Evolutionary conservation across 2,797 vertebrate species (phyloP).

Genomic region (Ctenopoma multispine): DNA sequence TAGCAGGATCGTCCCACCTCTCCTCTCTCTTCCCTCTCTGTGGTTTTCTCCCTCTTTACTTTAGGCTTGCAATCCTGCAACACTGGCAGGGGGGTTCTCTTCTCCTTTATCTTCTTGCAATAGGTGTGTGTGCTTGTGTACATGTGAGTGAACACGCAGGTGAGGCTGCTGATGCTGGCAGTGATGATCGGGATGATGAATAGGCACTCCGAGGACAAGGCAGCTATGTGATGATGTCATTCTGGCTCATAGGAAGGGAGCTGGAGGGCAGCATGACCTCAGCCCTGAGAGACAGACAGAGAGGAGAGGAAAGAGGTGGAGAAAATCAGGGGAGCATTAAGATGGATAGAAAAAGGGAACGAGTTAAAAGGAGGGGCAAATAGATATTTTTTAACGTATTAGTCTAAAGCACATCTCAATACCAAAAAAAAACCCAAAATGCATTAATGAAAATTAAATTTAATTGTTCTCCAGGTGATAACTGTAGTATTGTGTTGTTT

Average conservation of each 20-base stretch:
- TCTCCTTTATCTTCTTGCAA: slow-evolving; percentile 61
- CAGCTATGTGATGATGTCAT: slow-evolving; percentile 81
- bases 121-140: slow-evolving; percentile 27
- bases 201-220: slow-evolving; percentile 70
- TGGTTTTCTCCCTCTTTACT: slow-evolving; percentile 48
- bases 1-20: slow-evolving; percentile 67
- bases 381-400: slow-evolving; percentile 3
- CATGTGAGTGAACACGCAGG: slow-evolving; percentile 47
- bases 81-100: slow-evolving; percentile 43
- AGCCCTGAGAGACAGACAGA: slow-evolving; percentile 55
- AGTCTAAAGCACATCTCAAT: slow-evolving; percentile 13
- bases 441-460: slow-evolving; percentile 17
- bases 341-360: slow-evolving; percentile 13
- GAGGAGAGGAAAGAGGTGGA: slow-evolving; percentile 9
- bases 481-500: slow-evolving; percentile 25
- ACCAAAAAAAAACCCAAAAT: slow-evolving; percentile 5
- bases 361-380: neutral
- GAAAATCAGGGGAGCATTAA: slow-evolving; percentile 9
- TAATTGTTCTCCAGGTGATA: slow-evolving; percentile 27
- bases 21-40: slow-evolving; percentile 26
- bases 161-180: slow-evolving; percentile 75
- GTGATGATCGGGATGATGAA: slow-evolving; percentile 83
- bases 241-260: slow-evolving; percentile 62
- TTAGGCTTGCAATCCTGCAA: slow-evolving; percentile 51
- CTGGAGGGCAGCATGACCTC: slow-evolving; percentile 80